Conservation (phyloP, 2,888 invertebrate genomes). For the Ectemnius lituratus region DNA sequence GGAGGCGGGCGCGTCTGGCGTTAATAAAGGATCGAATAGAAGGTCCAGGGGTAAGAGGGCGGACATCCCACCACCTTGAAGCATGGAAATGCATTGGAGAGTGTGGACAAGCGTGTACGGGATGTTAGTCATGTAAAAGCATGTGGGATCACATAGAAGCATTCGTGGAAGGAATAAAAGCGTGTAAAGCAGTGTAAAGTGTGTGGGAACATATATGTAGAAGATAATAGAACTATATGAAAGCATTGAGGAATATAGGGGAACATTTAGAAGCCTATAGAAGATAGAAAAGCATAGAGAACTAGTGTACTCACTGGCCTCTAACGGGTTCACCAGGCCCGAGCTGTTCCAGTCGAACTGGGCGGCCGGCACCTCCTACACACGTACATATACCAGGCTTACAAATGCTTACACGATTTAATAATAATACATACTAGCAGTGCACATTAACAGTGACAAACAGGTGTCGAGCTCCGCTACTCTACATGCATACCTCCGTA, state of each 20-base stretch:
- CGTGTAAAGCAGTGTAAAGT: no score
- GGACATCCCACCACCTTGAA: constrained; percentile 76
- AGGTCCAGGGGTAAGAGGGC: constrained; percentile 76
- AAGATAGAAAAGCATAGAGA: constrained; percentile 10
- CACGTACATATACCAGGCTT: no score
- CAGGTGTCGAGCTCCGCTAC: background rate
- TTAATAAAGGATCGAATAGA: constrained; percentile 76
- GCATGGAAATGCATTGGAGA: no score
- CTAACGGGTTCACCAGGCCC: constrained; percentile 86
- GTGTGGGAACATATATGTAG: no score
- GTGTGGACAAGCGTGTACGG: no score
- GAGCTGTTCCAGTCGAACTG: constrained; percentile 88
- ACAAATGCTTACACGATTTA: no score
- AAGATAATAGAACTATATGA: no score
- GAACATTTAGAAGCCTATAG: constrained; percentile 9
- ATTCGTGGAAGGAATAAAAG: no score
- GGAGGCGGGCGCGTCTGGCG: constrained; percentile 76
- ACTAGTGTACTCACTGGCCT: constrained; percentile 76
- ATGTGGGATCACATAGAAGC: no score
- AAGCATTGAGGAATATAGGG: background rate
- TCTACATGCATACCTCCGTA: no score
- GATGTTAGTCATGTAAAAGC: no score
- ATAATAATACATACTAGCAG: no score
- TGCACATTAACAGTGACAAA: constrained; percentile 19
- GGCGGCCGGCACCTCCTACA: constrained; percentile 81